Base-by-base conservation (phyloP, 2,113 vertebrate species). In the Cebus imitator region DNA sequence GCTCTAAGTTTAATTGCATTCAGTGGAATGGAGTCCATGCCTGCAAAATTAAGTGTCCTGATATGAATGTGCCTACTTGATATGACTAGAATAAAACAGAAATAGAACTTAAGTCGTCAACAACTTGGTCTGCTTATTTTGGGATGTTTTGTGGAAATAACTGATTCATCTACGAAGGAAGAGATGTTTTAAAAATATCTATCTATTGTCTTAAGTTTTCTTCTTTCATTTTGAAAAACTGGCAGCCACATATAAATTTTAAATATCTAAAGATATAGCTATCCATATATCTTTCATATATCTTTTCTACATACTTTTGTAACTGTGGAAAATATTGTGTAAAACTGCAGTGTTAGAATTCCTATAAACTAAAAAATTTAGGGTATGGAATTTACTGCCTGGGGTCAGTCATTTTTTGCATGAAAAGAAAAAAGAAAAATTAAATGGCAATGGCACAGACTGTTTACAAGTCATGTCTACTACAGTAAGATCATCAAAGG, bases 1-100 rank as follows among this genome's bases (percentile, higher is more conserved):
- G 16, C 37, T 95, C 30, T 64, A 90, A 94, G 87, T 90, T 92
- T 93, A 88, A 89, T 40, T 78, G n/a, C 35, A 88, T 76, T 82
- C 85, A 86, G 21, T 10, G 32, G 40, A 87, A 52, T 68, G 32
- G 25, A 89, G 48, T 87, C 18, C 40, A 88, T 52, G 25, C 50
- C 57, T 75, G 45, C n/a, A 93, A 87, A 95, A 93, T 48, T 3
- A 12, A 97, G 37, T 25, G 17, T 14, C 9, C 16, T 96, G 40
- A 52, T 87, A 48, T 83, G 48, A 96, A 84, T 68, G 72, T 57
- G 23, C 27, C 81, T 17, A 80, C 10, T 83, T 48, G 20, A 75
- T 76, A 40, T 52, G 25, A 58, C 16, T 27, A 48, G 1, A 94
- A 64, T 91, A 86, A 76, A 94, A 82, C 6, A 88, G 27, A 88